phyloP scores from a whole-genome alignment of 64 coral and sea anemone species.

The Platygyra sinensis region DNA sequence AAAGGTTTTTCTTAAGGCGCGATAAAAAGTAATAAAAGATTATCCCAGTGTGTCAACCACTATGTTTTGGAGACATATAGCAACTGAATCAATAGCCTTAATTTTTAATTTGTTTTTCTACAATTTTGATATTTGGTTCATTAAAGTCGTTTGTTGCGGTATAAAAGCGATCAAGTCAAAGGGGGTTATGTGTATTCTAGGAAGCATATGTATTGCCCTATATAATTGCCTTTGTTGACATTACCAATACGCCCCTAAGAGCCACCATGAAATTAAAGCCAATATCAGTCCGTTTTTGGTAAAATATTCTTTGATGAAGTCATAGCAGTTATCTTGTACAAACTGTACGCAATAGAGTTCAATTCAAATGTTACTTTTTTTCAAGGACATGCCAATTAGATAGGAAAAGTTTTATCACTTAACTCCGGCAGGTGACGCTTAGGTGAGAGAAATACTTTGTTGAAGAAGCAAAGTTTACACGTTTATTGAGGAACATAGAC shows the following conservation, averaged over 20 bases:
- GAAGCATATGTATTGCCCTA: conserved; percentile 40
- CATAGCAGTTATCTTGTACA: conserved; percentile 24
- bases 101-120: conserved; percentile 57
- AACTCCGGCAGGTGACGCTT: not conserved
- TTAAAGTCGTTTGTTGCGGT: conserved; percentile 40
- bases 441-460: conserved; percentile 25
- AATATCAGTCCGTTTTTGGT: conserved; percentile 33
- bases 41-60: not conserved
- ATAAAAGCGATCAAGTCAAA: conserved; percentile 32
- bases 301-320: conserved; percentile 23
- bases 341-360: conserved; percentile 24
- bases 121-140: conserved; percentile 62
- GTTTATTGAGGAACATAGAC: conserved; percentile 30
- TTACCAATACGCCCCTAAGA: conserved; percentile 8
- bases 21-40: not conserved
- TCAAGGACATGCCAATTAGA: conserved; percentile 44
- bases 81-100: conserved; percentile 23
- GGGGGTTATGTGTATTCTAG: not conserved
- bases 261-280: conserved; percentile 16
- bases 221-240: conserved; percentile 43
- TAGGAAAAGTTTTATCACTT: not conserved
- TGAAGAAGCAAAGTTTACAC: conserved; percentile 43
- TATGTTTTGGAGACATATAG: conserved; percentile 10
- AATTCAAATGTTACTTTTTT: conserved; percentile 40
- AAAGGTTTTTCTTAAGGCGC: not conserved